Conservation (phyloP, 1,140 invertebrate genomes). For the Drosophila mojavensis region DNA sequence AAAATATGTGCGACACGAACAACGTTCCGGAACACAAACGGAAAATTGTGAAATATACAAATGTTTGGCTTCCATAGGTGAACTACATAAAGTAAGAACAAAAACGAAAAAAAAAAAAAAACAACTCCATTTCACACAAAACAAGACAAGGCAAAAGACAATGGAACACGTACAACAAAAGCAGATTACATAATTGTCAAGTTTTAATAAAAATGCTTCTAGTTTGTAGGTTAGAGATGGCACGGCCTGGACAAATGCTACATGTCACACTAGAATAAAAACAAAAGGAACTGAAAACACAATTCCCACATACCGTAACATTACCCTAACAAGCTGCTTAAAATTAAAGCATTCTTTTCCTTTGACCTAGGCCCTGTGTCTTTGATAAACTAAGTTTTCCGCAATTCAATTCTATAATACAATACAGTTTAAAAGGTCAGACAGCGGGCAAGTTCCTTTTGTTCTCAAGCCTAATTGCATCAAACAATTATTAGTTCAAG, state of each 20-base stretch:
- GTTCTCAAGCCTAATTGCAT: no score
- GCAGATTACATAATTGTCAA: slow-evolving; percentile 45
- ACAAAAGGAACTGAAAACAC: slow-evolving; percentile 20
- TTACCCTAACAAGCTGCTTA: slow-evolving; percentile 33
- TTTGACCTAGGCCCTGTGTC: no score
- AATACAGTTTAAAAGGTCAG: no score
- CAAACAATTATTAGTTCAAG: no score
- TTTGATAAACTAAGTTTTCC: no score
- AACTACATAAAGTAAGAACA: slow-evolving; percentile 49
- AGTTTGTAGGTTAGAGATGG: slow-evolving; percentile 24
- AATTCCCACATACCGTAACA: slow-evolving; percentile 48
- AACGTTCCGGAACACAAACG: slow-evolving; percentile 76
- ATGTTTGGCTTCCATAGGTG: slow-evolving; percentile 72
- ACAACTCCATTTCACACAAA: slow-evolving; percentile 17
- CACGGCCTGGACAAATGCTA: slow-evolving; percentile 48
- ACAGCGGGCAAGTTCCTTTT: no score
- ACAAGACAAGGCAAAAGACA: slow-evolving; percentile 28
- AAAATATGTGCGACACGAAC: slow-evolving; percentile 78
- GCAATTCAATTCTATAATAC: no score
- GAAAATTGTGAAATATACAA: slow-evolving; percentile 81
- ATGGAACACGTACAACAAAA: slow-evolving; percentile 33
- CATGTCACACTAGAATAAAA: slow-evolving; percentile 49
- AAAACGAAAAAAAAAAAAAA: slow-evolving; percentile 26
- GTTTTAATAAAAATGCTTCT: slow-evolving; percentile 63
- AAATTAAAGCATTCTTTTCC: slow-evolving; percentile 26